Evolutionary conservation across 1,140 invertebrate genomes (phyloP).

Genomic region (Zaprionus tsacasi): DNA sequence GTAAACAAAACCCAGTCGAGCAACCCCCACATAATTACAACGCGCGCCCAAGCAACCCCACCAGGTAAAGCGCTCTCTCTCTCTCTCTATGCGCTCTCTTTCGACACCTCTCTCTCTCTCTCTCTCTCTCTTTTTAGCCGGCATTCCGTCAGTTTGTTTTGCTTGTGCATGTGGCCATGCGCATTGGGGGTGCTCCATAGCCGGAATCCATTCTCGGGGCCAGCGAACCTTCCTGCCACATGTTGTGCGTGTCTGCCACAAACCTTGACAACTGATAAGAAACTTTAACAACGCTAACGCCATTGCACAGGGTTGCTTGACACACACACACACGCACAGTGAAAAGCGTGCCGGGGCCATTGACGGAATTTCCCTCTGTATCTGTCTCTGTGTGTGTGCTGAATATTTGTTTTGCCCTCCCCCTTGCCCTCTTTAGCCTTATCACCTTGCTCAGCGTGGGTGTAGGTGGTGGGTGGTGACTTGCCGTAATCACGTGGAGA

Average conservation of each 20-base stretch:
- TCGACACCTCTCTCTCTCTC: background rate
- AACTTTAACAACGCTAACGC: slow-evolving; percentile 43
- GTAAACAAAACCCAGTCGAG: slow-evolving; percentile 42
- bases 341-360: slow-evolving; percentile 46
- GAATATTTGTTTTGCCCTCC: slow-evolving; percentile 43
- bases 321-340: slow-evolving; percentile 21
- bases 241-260: slow-evolving; percentile 70
- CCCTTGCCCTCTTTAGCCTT: background rate
- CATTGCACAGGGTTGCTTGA: slow-evolving; percentile 62
- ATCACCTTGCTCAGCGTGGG: background rate
- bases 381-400: slow-evolving; percentile 34
- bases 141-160: slow-evolving; percentile 75
- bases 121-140: slow-evolving; percentile 40
- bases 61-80: slow-evolving; percentile 37
- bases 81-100: slow-evolving; percentile 7
- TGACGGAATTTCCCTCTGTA: slow-evolving; percentile 66
- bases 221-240: slow-evolving; percentile 75
- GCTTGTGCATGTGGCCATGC: slow-evolving; percentile 39
- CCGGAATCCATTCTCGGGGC: slow-evolving; percentile 32
- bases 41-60: slow-evolving; percentile 29
- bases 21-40: slow-evolving; percentile 70
- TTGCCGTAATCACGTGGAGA: slow-evolving; percentile 18
- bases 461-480: background rate
- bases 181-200: slow-evolving; percentile 39
- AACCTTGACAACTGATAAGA: slow-evolving; percentile 82